phyloP scores from a whole-genome alignment of 2,113 vertebrate species.

The Nyctibius bracteatus region DNA sequence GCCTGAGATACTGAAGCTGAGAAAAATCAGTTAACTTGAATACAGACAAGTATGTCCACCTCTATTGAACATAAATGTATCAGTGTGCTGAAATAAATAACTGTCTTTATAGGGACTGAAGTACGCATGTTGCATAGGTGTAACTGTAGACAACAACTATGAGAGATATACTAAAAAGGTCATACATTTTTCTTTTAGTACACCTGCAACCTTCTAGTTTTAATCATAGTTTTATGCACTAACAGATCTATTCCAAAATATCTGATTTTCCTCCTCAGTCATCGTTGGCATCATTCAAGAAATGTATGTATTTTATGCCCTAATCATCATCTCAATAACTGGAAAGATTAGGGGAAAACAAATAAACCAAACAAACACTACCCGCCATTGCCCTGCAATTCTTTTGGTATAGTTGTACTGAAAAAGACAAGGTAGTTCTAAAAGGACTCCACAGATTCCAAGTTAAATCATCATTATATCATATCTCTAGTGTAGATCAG shows the following conservation, averaged over 20 bases:
- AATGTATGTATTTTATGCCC: background rate
- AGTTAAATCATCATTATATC: background rate
- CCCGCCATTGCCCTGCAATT: fast-evolving
- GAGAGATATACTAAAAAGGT: background rate
- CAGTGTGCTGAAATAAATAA: background rate
- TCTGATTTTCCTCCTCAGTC: background rate
- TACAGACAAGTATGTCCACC: background rate
- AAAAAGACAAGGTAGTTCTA: background rate
- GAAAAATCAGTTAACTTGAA: background rate
- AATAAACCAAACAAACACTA: background rate
- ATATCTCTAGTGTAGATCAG: background rate
- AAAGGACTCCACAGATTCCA: background rate
- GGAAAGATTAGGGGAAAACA: background rate
- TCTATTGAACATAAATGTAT: background rate
- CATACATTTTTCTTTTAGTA: background rate
- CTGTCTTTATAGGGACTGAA: background rate
- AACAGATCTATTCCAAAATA: background rate
- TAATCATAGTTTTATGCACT: background rate
- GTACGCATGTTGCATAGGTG: background rate
- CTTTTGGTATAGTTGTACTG: background rate
- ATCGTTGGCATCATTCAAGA: background rate
- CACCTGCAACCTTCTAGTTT: background rate
- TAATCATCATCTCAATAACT: background rate
- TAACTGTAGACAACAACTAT: background rate
- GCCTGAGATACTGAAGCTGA: background rate